Percentiles rank a stretch among this genome's conserved stretches.
Evolutionary conservation across 2,888 invertebrate species (phyloP).

Genomic region (Xestoiulus laeticollis): DNA sequence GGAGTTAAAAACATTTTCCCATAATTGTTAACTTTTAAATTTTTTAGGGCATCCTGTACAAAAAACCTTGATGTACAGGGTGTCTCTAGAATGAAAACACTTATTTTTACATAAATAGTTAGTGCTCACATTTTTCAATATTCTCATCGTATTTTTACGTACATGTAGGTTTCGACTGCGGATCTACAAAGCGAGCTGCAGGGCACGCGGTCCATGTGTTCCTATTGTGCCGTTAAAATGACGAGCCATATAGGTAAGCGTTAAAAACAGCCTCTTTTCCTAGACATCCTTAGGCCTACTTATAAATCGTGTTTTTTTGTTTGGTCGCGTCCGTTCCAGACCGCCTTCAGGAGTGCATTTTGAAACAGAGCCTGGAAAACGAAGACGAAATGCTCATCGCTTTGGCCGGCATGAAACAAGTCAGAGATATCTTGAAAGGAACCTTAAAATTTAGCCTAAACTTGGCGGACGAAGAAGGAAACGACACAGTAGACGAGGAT

Average conservation of each 20-base stretch:
- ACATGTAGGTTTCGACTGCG: neutral
- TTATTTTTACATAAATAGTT: no score
- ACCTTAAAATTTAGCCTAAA: slow-evolving; percentile 55
- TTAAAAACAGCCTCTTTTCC: neutral
- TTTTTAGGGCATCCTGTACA: no score
- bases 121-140: no score
- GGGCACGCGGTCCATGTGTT: slow-evolving; percentile 53
- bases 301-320: neutral
- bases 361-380: slow-evolving; percentile 61
- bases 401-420: slow-evolving; percentile 64
- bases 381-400: slow-evolving; percentile 64
- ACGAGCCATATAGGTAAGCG: slow-evolving; percentile 54
- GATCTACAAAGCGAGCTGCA: slow-evolving; percentile 52
- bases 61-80: no score
- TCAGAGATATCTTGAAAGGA: slow-evolving; percentile 56
- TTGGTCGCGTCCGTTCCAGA: slow-evolving; percentile 60
- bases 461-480: slow-evolving; percentile 18
- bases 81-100: no score
- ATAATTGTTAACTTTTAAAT: no score
- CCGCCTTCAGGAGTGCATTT: slow-evolving; percentile 62
- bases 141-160: no score
- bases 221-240: slow-evolving; percentile 55
- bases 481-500: neutral
- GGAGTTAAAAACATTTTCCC: no score
- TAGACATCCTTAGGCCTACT: neutral